Base-by-base conservation (phyloP, 2,113 vertebrate genomes). In the Furnarius figulus region DNA sequence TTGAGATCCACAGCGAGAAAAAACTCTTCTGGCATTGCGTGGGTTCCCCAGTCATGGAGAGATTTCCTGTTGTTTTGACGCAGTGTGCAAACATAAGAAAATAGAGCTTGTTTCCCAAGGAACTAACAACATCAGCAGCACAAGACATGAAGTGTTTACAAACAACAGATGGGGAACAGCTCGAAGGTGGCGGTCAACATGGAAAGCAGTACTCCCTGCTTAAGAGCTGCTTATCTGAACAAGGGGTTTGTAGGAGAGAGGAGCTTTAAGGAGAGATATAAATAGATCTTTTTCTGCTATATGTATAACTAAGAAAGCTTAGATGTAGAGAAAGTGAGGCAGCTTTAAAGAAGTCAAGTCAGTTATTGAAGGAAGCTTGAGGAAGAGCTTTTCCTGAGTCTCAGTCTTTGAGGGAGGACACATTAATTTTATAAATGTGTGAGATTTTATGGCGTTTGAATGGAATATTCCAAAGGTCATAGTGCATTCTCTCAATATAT, bases 161-260 rank as follows among this genome's bases (percentile, higher is more conserved):
- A 95, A 95, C 89, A 97, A 85, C 94, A 95, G 84, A 96, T 93
- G 94, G 96, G 89, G 90, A 75, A 47, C 83, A 72, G 83, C 68
- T 86, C 67, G 9, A 90, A 90, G 61, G 90, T 93, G 82, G 71
- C 46, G 88, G 87, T 88, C 92, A 90, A 44, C 72, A 33, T 1
- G 56, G 83, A 58, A 83, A 81, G 52, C 82, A 76, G 50, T 2
- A 4, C 8, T 27, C 46, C n/a, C 33, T 1, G 5, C 39, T 72
- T 47, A 24, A 52, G 44, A 92, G 59, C 44, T 68, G 74, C 81
- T 58, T 53, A 49, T 22, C 71, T 74, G 42, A 84, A 35, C 49
- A 81, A 86, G 59, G 59, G 24, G 24, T 90, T 33, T 78, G 22
- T 5, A 85, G 27, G n/a, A 33, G 18, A 31, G 22, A 46, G 76